Conservation (phyloP, 2,888 invertebrate genomes). For the Sphaerophoria taeniata region DNA sequence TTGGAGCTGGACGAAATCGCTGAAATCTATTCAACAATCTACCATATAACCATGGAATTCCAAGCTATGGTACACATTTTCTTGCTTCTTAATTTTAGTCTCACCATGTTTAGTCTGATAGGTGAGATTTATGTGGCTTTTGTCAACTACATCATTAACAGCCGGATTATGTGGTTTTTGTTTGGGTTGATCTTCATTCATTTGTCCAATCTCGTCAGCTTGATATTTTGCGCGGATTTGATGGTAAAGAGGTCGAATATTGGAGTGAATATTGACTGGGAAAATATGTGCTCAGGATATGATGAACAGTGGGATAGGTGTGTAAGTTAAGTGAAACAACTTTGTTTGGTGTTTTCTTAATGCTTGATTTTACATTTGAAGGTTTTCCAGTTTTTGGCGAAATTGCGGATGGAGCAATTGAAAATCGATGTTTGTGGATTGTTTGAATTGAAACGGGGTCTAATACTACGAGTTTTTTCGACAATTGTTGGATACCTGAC, state of each 20-base stretch:
- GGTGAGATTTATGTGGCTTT: constrained; percentile 77
- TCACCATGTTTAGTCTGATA: constrained; percentile 78
- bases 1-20: constrained; percentile 78
- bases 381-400: constrained; percentile 6
- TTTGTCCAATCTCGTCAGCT: constrained; percentile 76
- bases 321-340: constrained; percentile 74
- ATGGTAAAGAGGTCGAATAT: constrained; percentile 76
- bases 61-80: constrained; percentile 77
- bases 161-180: constrained; percentile 67
- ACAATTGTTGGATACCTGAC: constrained; percentile 23
- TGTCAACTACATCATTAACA: constrained; percentile 72
- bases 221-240: constrained; percentile 77
- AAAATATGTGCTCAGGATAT: constrained; percentile 77
- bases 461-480: not conserved
- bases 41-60: constrained; percentile 75
- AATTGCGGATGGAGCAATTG: not conserved
- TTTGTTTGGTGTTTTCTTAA: not conserved
- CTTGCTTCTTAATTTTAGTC: constrained; percentile 78
- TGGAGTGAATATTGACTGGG: constrained; percentile 76
- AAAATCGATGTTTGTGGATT: constrained; percentile 1
- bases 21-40: constrained; percentile 77
- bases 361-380: not conserved
- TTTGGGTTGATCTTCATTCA: constrained; percentile 76
- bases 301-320: constrained; percentile 79
- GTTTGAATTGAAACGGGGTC: constrained; percentile 9